A percentile compares a stretch with the other conserved stretches of the same genome.
Conservation (phyloP, 2,113 vertebrate genomes). For the Heterocephalus glaber region DNA sequence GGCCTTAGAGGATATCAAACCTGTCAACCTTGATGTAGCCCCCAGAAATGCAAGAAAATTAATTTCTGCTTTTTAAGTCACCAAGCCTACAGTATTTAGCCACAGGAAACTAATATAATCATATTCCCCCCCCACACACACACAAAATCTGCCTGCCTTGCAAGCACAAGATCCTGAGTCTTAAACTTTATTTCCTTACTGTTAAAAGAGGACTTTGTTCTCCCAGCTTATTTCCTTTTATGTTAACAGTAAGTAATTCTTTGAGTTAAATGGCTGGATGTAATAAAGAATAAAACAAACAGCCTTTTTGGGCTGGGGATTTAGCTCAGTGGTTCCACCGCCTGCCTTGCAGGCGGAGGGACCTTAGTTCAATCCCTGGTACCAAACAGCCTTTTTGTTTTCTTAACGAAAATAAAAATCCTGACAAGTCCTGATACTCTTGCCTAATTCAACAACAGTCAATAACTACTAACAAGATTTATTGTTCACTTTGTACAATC, state of each 20-base stretch:
- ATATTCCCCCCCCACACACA: background rate
- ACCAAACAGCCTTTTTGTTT: background rate
- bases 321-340: no score
- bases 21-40: background rate
- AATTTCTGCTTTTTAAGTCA: background rate
- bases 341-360: no score
- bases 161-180: no score
- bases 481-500: slow-evolving; percentile 47
- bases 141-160: background rate
- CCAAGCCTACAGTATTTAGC: background rate
- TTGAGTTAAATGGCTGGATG: background rate
- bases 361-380: no score
- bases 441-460: background rate
- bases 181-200: slow-evolving; percentile 44
- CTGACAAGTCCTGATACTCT: background rate
- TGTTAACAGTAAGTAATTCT: slow-evolving; percentile 40
- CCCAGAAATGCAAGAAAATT: background rate
- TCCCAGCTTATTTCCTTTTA: slow-evolving; percentile 26
- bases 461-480: slow-evolving; percentile 34
- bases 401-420: slow-evolving; percentile 4
- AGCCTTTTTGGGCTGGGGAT: background rate
- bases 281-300: slow-evolving; percentile 31
- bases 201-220: slow-evolving; percentile 36
- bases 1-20: background rate
- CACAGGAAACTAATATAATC: background rate